A percentile compares a stretch with the other conserved stretches of the same genome.
Evolutionary conservation across 2,113 vertebrate species (phyloP).

Genomic region (human): GRCh38 chr12:17741501-17742000

Average conservation of each 20-base stretch:
- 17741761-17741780: neutral
- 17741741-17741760: neutral
- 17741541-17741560: neutral
- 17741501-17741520: neutral
- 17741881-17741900: neutral
- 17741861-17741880: neutral
- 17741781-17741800: neutral
- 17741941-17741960: neutral
- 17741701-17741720: neutral
- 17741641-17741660: neutral
- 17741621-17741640: neutral
- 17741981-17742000: neutral
- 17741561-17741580: neutral
- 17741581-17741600: neutral
- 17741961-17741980: neutral
- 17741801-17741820: neutral
- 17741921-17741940: neutral
- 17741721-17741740: too few relatives aligned
- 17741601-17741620: neutral
- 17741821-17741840: neutral
- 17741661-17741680: neutral
- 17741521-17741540: neutral
- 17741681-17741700: neutral
- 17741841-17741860: neutral
- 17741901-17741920: neutral